Conservation (phyloP, 92 coral and sea anemone genomes). For the Epizoanthus scotinus region DNA sequence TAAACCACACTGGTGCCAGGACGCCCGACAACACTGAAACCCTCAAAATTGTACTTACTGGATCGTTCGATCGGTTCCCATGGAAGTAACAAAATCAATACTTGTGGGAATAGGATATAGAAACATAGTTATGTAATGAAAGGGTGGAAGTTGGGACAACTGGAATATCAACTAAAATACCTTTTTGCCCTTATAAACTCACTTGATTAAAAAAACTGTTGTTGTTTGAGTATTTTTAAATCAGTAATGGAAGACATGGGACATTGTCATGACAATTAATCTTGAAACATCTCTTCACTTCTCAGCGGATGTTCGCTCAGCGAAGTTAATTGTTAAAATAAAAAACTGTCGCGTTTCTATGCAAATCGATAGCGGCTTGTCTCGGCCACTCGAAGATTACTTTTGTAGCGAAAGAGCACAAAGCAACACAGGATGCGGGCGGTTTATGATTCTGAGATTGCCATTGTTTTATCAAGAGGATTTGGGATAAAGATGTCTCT, state of each 20-base stretch:
- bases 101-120: no score
- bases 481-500: neutral
- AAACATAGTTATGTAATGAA: no score
- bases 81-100: no score
- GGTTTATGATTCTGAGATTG: conserved; percentile 5
- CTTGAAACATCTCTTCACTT: neutral
- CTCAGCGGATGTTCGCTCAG: conserved; percentile 9
- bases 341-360: conserved; percentile 43
- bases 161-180: neutral
- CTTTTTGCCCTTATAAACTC: neutral
- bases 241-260: neutral
- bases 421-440: conserved; percentile 31
- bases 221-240: conserved; percentile 8
- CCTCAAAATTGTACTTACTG: no score
- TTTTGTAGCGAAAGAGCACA: conserved; percentile 6
- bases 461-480: conserved; percentile 1
- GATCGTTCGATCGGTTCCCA: no score
- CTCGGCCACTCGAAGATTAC: neutral
- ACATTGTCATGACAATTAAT: neutral
- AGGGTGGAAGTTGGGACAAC: neutral
- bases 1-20: no score
- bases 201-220: conserved; percentile 15
- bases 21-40: no score
- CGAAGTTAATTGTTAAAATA: neutral
- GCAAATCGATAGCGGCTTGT: conserved; percentile 16